Base-by-base conservation (phyloP, 2,797 vertebrate genomes). In the Pipistrellus pipistrellus region DNA sequence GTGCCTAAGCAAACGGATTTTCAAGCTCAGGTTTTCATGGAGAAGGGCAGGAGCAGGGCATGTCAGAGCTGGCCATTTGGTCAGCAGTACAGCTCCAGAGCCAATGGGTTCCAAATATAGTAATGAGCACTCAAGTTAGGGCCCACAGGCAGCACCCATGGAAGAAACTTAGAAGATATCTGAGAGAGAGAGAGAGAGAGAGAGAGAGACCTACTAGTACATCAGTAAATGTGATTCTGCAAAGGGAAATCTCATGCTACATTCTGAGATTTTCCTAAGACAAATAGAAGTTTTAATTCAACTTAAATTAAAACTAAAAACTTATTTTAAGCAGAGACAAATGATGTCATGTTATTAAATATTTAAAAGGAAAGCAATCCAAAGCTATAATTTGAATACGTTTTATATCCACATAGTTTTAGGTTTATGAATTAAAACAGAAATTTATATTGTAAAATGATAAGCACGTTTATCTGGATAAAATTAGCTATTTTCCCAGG, bases 241-340 rank as follows among this genome's bases (percentile, higher is more conserved):
- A 85, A 71, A 66, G 25, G 30, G 69, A 91, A 95, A 89, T 51
- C 27, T n/a, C 23, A 80, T 15, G 59, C 20, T 76, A 46, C 73
- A 38, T 73, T 85, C 72, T 55, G 2, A 96, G 18, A 85, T 82
- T 77, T 81, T 82, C 69, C 17, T 71, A 84, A 83, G n/a, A 95
- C 78, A 90, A 90, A 87, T 3, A 80, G n/a, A 76, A 59, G 8
- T 82, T 90, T 88, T 83, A 64, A 92, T 77, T 62, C 8, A 6
- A 53, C 62, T 75, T 76, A 84, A 95, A 91, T 77, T 91, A 90
- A 94, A 90, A 53, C 27, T 55, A 35, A 95, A 86, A 88, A 8
- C 73, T 87, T 23, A 93, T 75, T 73, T 87, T 12, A 90, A 62
- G 35, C 35, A 93, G n/a, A 68, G 73, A 94, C 20, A 76, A 95